Base-by-base conservation (phyloP, 2,113 vertebrate species). In the Ptilonorhynchus violaceus region DNA sequence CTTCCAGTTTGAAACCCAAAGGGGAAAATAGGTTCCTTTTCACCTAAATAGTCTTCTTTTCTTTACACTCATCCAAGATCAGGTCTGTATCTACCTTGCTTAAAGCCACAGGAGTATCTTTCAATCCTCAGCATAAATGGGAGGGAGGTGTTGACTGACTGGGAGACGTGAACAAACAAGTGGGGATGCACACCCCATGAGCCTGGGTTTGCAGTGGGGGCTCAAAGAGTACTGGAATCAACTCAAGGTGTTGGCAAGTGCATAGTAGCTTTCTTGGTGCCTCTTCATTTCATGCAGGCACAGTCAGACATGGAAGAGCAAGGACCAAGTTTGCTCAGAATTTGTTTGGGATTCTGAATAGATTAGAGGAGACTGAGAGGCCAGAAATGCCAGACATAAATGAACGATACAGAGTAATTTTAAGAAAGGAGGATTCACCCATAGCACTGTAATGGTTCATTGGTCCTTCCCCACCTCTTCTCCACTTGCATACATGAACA, bases 1-100 rank as follows among this genome's bases (percentile, higher is more conserved):
- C 69, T 96, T 97, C 90, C 60, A 88, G 37, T 94, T 90, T 79
- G 58, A 93, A 97, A 94, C 19, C 39, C 85, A 80, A 75, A 93
- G 42, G 39, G 31, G 27, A 74, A 92, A 30, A 83, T 2, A 13
- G n/a, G 69, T 89, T 81, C 44, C 55, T 91, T 79, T 89, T 35
- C 67, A 74, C 62, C 50, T 77, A 23, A 75, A 49, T 15, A 49
- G 52, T 24, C 62, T 80, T 75, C 4, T 93, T 78, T 85, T 84
- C 69, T 92, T 85, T 50, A 73, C 11, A 7, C 17, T 85, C 5
- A 27, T 87, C 60, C 82, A 73, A 50, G 37, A 67, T 10, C 2
- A 6, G 14, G 52, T 73, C 46, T 6, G 0, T 91, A 31, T 91
- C 20, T 88, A n/a, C 49, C 58, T 81, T 88, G 49, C 25, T 78